phyloP scores from a whole-genome alignment of 1,140 invertebrate genomes.

The Drosophila eugracilis region DNA sequence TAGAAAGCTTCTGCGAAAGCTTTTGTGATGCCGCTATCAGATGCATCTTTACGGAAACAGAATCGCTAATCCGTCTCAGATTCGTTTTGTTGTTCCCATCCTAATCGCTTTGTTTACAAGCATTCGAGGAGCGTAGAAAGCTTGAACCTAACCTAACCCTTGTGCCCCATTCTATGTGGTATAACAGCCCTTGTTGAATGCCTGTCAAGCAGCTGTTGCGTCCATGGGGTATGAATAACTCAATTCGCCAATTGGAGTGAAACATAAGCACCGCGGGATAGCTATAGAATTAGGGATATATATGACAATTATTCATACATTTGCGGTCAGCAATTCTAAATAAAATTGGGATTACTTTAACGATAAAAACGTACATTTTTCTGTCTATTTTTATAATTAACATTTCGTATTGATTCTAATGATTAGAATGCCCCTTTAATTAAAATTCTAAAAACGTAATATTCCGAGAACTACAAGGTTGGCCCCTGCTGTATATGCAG shows the following conservation, averaged over 20 bases:
- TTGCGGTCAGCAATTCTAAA: background rate
- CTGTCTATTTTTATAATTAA: too few species aligned
- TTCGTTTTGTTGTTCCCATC: slow-evolving; percentile 9
- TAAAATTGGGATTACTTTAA: too few species aligned
- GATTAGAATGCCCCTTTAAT: too few species aligned
- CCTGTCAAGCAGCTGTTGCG: slow-evolving; percentile 60
- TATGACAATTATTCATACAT: background rate
- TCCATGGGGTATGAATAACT: slow-evolving; percentile 39
- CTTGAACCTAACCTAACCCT: slow-evolving; percentile 2
- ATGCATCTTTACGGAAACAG: slow-evolving; percentile 39
- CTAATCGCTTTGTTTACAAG: slow-evolving; percentile 42
- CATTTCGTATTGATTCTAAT: too few species aligned
- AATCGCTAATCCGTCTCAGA: slow-evolving; percentile 19
- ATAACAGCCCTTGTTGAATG: slow-evolving; percentile 16
- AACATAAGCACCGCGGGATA: slow-evolving; percentile 18
- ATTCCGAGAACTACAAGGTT: background rate
- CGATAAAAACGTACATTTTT: too few species aligned
- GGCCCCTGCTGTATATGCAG: slow-evolving; percentile 21
- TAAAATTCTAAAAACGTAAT: too few species aligned
- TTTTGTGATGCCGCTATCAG: slow-evolving; percentile 43
- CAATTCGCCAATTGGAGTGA: slow-evolving; percentile 52
- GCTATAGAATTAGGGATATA: background rate
- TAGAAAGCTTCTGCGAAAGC: slow-evolving; percentile 49
- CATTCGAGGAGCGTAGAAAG: slow-evolving; percentile 17
- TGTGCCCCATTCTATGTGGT: background rate